These are phyloP conservation scores for Bergia sp. DNA, from an alignment of 92 coral and sea anemone species.

Conservation along the genomic window DNA sequence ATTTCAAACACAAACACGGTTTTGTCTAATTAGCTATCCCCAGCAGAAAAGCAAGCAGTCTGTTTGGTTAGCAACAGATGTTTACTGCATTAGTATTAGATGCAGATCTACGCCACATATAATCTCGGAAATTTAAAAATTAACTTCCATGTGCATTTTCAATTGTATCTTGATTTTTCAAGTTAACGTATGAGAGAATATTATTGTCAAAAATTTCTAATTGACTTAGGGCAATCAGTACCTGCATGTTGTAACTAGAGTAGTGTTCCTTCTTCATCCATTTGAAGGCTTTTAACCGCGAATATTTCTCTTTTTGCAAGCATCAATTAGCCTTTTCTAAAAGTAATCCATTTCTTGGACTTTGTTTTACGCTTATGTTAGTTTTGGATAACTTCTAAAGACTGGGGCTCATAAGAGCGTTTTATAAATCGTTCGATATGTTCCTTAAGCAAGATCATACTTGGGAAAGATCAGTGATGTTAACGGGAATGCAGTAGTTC, in stretches of 20 bases:
- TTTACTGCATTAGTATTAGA: background rate
- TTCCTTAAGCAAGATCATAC: background rate
- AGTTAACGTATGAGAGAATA: background rate
- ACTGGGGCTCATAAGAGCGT: constrained; percentile 14
- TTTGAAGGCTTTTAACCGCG: background rate
- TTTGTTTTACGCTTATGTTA: background rate
- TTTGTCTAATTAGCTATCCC: background rate
- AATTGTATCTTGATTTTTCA: background rate
- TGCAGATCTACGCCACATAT: background rate
- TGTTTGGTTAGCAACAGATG: background rate
- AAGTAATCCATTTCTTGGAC: constrained; percentile 12
- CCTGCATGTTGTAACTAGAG: background rate
- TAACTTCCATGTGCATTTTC: background rate
- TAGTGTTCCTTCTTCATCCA: background rate
- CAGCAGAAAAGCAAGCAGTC: background rate
- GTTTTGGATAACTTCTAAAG: constrained; percentile 66
- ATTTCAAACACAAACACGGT: background rate
- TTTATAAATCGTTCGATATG: background rate
- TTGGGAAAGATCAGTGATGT: background rate
- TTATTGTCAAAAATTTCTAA: background rate
- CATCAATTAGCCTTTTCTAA: constrained; percentile 40
- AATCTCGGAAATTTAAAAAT: background rate
- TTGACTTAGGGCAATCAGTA: constrained; percentile 4
- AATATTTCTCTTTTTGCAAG: constrained; percentile 13
- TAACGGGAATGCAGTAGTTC: too few relatives aligned